Percentiles rank a stretch among this genome's conserved stretches.
Evolutionary conservation across 2,797 vertebrate species (phyloP).

Genomic region (Acrossocheilus fasciatus): DNA sequence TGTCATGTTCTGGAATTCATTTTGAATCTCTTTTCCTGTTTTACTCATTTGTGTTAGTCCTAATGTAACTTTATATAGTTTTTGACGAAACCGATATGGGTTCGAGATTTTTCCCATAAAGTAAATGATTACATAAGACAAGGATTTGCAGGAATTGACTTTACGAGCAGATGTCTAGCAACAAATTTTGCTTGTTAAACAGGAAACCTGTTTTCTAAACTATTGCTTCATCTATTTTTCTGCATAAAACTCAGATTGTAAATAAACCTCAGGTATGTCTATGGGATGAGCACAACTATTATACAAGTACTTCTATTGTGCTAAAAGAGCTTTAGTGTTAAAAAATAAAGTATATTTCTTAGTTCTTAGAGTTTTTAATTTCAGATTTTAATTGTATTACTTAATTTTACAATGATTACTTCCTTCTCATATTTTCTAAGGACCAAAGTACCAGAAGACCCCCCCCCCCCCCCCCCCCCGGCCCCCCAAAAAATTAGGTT

Average conservation of each 20-base stretch:
- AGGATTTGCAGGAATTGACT: constrained; percentile 18
- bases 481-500: no score
- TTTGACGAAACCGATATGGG: not conserved
- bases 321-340: not conserved
- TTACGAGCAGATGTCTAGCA: constrained; percentile 19
- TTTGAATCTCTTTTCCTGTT: not conserved
- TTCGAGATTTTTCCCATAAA: not conserved
- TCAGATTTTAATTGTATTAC: no score
- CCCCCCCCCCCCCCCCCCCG: no score
- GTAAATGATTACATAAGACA: not conserved
- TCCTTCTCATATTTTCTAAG: not conserved
- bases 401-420: not conserved
- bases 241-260: constrained; percentile 22
- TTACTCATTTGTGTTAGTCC: not conserved
- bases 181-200: constrained; percentile 32
- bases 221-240: constrained; percentile 16
- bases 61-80: not conserved
- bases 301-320: not conserved
- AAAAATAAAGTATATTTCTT: not conserved
- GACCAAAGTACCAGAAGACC: not conserved
- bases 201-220: constrained; percentile 35
- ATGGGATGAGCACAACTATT: constrained; percentile 1
- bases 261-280: not conserved
- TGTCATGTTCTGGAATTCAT: not conserved
- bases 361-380: no score